Conservation (phyloP, 2,113 vertebrate species). For the Aptenodytes patagonicus region DNA sequence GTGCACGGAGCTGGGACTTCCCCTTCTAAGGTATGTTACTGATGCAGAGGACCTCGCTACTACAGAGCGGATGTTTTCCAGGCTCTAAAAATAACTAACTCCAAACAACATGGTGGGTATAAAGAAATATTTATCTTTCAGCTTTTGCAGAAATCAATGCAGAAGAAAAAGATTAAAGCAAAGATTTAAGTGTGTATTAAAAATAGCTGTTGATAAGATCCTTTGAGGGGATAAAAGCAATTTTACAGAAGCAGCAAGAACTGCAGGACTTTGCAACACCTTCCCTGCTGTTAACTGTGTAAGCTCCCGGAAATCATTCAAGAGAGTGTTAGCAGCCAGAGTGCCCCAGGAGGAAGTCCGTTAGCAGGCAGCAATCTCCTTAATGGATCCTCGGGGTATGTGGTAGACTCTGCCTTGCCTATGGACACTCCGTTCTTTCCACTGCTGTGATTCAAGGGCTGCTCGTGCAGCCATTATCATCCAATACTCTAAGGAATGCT, state of each 20-base stretch:
- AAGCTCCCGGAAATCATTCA: slow-evolving; percentile 27
- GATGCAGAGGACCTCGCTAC: not conserved
- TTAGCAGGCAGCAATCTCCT: slow-evolving; percentile 44
- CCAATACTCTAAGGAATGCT: not conserved
- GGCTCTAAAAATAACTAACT: slow-evolving; percentile 21
- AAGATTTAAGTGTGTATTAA: not conserved
- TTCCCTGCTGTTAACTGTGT: not conserved
- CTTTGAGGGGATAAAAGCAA: not conserved
- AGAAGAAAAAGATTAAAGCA: not conserved
- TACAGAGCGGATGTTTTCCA: not conserved
- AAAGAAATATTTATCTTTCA: not conserved
- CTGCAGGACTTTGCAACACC: slow-evolving; percentile 6
- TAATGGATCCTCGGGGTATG: not conserved
- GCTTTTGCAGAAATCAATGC: not conserved
- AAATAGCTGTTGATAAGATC: not conserved
- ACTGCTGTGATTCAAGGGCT: not conserved
- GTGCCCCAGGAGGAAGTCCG: slow-evolving; percentile 28
- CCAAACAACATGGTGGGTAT: not conserved
- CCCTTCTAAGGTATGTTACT: not conserved
- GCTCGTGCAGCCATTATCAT: not conserved
- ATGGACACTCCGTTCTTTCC: not conserved
- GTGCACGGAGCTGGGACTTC: not conserved
- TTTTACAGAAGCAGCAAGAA: not conserved
- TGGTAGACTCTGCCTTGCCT: not conserved
- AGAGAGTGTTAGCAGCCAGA: slow-evolving; percentile 8